These are phyloP conservation scores for Gambusia yucatana DNA, from an alignment of 2,797 vertebrate species.

Conservation along the genomic window DNA sequence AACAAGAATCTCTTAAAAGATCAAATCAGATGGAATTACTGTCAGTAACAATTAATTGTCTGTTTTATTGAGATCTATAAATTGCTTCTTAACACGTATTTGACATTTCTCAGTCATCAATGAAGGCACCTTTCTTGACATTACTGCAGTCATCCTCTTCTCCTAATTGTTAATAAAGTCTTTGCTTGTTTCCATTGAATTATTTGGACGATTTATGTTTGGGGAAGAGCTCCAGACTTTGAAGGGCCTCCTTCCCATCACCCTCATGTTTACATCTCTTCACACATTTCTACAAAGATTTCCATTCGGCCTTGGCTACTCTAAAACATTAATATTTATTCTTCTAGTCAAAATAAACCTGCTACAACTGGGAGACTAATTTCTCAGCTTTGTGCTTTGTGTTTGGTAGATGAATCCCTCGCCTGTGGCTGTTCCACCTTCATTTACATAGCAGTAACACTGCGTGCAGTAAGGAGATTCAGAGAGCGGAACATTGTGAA, in stretches of 20 bases:
- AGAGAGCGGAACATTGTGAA: slow-evolving; percentile 25
- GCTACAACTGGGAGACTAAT: neutral
- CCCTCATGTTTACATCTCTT: neutral
- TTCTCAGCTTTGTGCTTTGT: neutral
- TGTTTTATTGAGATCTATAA: neutral
- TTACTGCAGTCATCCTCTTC: neutral
- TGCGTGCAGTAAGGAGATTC: slow-evolving; percentile 3
- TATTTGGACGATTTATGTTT: neutral
- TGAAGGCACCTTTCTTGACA: no score
- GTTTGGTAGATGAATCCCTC: slow-evolving; percentile 36
- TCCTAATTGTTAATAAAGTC: neutral
- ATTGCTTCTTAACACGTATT: neutral
- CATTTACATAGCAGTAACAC: slow-evolving; percentile 39
- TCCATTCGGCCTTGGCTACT: neutral
- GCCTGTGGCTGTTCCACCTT: slow-evolving; percentile 24
- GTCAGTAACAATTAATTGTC: neutral
- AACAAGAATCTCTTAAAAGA: neutral
- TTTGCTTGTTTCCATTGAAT: neutral
- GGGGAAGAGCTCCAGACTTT: neutral
- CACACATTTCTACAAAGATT: neutral
- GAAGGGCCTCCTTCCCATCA: neutral
- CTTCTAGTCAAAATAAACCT: neutral
- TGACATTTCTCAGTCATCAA: neutral
- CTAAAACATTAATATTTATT: neutral
- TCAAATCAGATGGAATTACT: neutral